These are phyloP conservation scores for Tetraodon nigroviridis DNA, from an alignment of 2,113 vertebrate genomes.

Conservation along the genomic window DNA sequence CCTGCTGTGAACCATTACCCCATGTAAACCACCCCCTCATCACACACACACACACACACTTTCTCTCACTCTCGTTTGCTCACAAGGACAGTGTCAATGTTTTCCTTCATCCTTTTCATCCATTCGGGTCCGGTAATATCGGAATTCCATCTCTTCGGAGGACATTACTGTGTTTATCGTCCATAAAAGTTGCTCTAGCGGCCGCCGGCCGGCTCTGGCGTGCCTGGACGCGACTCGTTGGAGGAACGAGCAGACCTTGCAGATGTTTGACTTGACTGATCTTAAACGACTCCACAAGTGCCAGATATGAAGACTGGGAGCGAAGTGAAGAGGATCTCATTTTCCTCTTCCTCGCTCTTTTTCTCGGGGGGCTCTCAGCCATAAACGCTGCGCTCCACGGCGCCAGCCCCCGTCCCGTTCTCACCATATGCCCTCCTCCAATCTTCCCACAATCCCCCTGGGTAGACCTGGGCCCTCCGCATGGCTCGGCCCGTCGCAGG, in stretches of 20 bases:
- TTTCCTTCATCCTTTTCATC: conserved; percentile 4
- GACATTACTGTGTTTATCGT: conserved; percentile 16
- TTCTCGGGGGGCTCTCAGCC: conserved; percentile 52
- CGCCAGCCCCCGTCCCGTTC: conserved; percentile 40
- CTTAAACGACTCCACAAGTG: conserved; percentile 4
- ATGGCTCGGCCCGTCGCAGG: conserved; percentile 39
- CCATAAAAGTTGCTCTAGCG: too few species aligned
- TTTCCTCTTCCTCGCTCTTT: conserved; percentile 43
- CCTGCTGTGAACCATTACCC: conserved; percentile 55
- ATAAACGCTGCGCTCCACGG: conserved; percentile 53
- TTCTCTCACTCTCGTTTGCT: conserved; percentile 26
- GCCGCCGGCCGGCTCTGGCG: too few species aligned
- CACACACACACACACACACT: too few species aligned
- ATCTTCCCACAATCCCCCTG: conserved; percentile 58
- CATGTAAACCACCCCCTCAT: conserved; percentile 41
- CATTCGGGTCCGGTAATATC: background rate
- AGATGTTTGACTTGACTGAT: conserved; percentile 25
- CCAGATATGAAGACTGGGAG: conserved; percentile 25
- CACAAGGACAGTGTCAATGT: conserved; percentile 22
- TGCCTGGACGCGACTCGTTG: background rate
- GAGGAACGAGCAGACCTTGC: conserved; percentile 30
- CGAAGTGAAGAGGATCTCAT: conserved; percentile 54
- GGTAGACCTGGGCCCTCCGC: conserved; percentile 54
- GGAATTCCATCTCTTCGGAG: background rate
- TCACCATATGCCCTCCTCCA: conserved; percentile 61